Base-by-base conservation (phyloP, 1,140 invertebrate species). In the Nilaparvata lugens region DNA sequence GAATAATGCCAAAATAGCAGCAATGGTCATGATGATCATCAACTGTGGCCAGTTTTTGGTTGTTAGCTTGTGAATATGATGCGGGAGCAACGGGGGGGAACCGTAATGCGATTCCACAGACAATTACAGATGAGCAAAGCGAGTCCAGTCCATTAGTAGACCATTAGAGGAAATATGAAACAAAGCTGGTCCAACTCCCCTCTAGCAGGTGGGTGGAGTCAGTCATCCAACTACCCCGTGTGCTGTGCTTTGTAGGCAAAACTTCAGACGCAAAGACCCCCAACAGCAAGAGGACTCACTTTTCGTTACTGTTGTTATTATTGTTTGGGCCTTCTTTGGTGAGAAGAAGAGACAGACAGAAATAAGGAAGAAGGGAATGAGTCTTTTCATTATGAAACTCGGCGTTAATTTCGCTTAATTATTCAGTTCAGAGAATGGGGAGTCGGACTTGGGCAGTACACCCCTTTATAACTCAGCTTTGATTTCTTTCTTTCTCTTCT, bases 381-480 rank as follows among this genome's bases (percentile, higher is more conserved):
- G 16, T 48, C 45, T 48, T 48, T 48, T 48, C 45, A 48, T 48
- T 48, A 48, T 48, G 31, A 48, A 48, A 48, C 45, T 48, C 45
- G 21, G 45, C 45, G 45, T 48, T 48, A 48, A 48, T 48, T 48
- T 48, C 45, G 45, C 45, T 48, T 48, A 48, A 48, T 48, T 48
- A 48, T 48, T 48, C 45, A 48, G 45, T 48, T 48, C 21, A 48
- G 21, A 48, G 45, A 23, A 23, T 18, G 16, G 45, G 45, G 16
- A 19, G 45, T 48, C 45, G 31, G 31, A 35, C 31, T 35, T 35
- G 25, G 25, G 25, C 25, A 4, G 25, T 28, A 28, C 25, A 35
- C 31, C 31, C 31, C 31, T 35, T 35, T 35, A 35, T 35, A 35
- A 35, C 31, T 35, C 31, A 35, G 31, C 31, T 35, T 35, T 35